These are phyloP conservation scores for Pristionchus maxplancki DNA, from an alignment of 2,888 invertebrate species.

Conservation along the genomic window DNA sequence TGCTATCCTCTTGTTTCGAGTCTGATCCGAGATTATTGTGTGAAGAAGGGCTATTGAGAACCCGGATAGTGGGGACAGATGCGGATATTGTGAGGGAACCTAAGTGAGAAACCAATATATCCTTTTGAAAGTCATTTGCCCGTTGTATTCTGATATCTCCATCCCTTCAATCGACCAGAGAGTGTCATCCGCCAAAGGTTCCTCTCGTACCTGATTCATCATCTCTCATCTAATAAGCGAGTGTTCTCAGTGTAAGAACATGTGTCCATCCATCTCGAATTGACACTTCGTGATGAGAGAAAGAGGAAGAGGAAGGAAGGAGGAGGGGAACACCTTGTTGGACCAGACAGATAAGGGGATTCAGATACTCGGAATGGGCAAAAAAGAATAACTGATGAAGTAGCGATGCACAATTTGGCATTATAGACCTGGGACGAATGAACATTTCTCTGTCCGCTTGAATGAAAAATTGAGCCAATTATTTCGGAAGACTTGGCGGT, in stretches of 20 bases:
- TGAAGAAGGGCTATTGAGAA: conserved; percentile 1
- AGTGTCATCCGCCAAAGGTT: conserved; percentile 11
- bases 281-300: not conserved
- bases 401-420: no score
- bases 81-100: not conserved
- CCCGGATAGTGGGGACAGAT: not conserved
- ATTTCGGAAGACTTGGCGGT: not conserved
- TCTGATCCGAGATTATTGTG: not conserved
- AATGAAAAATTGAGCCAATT: not conserved
- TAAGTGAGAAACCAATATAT: not conserved
- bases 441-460: not conserved
- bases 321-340: not conserved
- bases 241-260: conserved; percentile 31
- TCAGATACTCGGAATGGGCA: not conserved
- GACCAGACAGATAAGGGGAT: not conserved
- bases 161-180: no score
- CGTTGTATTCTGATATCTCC: no score
- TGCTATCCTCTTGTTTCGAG: conserved; percentile 20
- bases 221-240: conserved; percentile 6
- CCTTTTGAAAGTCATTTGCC: not conserved
- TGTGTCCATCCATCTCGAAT: conserved; percentile 35
- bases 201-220: conserved; percentile 25
- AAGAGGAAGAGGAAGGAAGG: not conserved
- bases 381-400: not conserved
- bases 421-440: not conserved